phyloP scores from a whole-genome alignment of 1,140 invertebrate genomes.

The Meloidogyne hapla region DNA sequence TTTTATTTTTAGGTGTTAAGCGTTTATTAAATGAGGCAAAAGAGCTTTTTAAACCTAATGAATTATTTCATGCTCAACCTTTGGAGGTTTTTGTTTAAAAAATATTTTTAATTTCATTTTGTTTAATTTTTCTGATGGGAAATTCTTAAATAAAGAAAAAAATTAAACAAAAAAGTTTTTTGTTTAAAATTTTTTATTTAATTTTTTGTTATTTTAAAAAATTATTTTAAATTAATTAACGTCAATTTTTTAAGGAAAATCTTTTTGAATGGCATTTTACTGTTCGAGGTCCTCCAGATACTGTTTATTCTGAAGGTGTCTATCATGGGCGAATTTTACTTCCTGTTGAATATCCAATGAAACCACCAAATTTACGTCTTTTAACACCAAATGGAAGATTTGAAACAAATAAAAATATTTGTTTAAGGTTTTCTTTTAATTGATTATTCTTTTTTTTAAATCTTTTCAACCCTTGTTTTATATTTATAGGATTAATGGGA shows the following conservation, averaged over 20 bases:
- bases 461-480: too few species aligned
- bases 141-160: too few species aligned
- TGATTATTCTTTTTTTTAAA: too few species aligned
- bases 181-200: too few species aligned
- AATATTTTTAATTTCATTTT: conserved; percentile 17
- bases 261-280: conserved; percentile 98
- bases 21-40: conserved; percentile 86
- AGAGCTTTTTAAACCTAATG: conserved; percentile 78
- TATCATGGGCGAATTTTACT: conserved; percentile 78
- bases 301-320: conserved; percentile 65
- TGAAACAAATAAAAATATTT: conserved; percentile 91
- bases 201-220: too few species aligned
- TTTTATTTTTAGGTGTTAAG: conserved; percentile 76
- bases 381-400: conserved; percentile 93
- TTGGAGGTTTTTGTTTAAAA: conserved; percentile 71
- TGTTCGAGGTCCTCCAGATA: conserved; percentile 64
- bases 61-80: conserved; percentile 85
- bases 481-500: too few species aligned
- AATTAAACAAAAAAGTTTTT: too few species aligned
- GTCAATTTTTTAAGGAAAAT: conserved; percentile 72
- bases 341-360: conserved; percentile 90
- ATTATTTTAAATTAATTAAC: too few species aligned
- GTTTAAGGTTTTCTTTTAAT: conserved; percentile 67
- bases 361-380: conserved; percentile 90
- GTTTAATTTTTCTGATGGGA: too few species aligned